phyloP scores from a whole-genome alignment of 2,888 invertebrate genomes.

The Rugalucina vietnamica region DNA sequence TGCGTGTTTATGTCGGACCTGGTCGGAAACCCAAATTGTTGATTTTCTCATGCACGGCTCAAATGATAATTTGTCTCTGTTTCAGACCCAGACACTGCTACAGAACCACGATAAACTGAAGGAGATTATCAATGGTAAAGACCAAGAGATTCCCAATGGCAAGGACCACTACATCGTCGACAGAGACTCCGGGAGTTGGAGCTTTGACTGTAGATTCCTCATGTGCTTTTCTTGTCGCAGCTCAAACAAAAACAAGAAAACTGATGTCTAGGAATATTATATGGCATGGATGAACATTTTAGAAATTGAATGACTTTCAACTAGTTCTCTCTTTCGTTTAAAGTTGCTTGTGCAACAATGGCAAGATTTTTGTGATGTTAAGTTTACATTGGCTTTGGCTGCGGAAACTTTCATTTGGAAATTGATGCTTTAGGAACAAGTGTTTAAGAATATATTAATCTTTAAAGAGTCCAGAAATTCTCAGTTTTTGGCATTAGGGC shows the following conservation, averaged over 20 bases:
- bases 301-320: too few relatives aligned
- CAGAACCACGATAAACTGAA: conserved; percentile 83
- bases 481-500: too few relatives aligned
- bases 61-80: conserved; percentile 14
- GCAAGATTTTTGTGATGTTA: too few relatives aligned
- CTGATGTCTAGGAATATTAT: conserved; percentile 65
- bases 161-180: conserved; percentile 86
- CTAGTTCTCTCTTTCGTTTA: too few relatives aligned
- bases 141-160: conserved; percentile 85
- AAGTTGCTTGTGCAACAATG: too few relatives aligned
- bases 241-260: conserved; percentile 63
- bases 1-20: neutral
- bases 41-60: too few relatives aligned
- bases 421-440: too few relatives aligned
- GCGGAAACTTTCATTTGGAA: too few relatives aligned
- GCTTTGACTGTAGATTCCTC: conserved; percentile 86
- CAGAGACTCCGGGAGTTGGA: conserved; percentile 85
- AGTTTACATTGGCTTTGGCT: too few relatives aligned
- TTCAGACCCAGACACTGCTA: conserved; percentile 80
- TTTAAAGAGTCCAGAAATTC: too few relatives aligned
- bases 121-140: conserved; percentile 76
- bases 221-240: conserved; percentile 78
- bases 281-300: too few relatives aligned
- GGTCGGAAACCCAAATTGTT: neutral
- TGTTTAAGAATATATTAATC: too few relatives aligned